phyloP scores from a whole-genome alignment of 1,140 invertebrate species.

The Zophobas morio region DNA sequence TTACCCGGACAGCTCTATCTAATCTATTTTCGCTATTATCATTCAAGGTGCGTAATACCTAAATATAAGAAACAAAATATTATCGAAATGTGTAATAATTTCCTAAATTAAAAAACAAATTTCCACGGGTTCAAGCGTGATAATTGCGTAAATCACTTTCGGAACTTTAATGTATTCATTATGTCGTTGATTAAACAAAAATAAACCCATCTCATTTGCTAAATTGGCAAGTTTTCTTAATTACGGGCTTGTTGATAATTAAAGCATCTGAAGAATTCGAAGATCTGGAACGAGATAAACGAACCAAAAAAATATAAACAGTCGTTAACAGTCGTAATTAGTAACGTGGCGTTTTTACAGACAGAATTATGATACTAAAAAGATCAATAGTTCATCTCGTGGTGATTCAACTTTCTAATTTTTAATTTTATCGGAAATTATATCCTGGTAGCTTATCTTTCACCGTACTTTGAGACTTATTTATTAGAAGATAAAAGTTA shows the following conservation, averaged over 20 bases:
- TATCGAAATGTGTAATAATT: too few relatives aligned
- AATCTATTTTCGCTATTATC: too few relatives aligned
- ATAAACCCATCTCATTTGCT: too few relatives aligned
- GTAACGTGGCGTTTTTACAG: slow-evolving; percentile 20
- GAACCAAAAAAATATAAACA: background rate
- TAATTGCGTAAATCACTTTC: too few relatives aligned
- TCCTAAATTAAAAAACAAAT: too few relatives aligned
- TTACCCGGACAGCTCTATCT: too few relatives aligned
- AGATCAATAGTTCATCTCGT: slow-evolving; percentile 31
- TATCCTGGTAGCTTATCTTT: slow-evolving; percentile 30
- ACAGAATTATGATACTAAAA: slow-evolving; percentile 19
- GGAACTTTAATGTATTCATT: too few relatives aligned
- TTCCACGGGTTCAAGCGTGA: too few relatives aligned
- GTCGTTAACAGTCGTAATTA: slow-evolving; percentile 16
- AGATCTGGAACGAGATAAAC: background rate
- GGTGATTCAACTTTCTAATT: slow-evolving; percentile 35
- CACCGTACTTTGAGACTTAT: slow-evolving; percentile 26
- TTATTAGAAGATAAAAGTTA: slow-evolving; percentile 13
- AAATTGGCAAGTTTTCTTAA: too few relatives aligned
- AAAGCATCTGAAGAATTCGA: background rate
- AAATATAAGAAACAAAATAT: too few relatives aligned
- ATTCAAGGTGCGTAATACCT: too few relatives aligned
- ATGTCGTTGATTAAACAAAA: too few relatives aligned
- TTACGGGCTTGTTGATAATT: background rate
- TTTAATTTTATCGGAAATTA: slow-evolving; percentile 18